Base-by-base conservation (phyloP, 2,888 invertebrate genomes). In the Acrobasis consociella region DNA sequence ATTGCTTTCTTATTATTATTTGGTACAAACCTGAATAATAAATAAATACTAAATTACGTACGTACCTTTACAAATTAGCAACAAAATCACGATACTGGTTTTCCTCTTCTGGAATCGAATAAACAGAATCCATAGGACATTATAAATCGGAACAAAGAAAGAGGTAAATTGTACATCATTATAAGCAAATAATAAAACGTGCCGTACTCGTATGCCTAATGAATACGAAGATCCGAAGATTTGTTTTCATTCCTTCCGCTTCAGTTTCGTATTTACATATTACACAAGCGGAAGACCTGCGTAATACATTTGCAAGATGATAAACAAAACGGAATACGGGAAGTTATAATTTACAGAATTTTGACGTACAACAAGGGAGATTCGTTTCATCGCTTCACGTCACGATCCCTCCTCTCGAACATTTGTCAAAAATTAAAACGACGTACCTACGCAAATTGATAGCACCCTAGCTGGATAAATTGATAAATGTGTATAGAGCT, bases 291-390 rank as follows among this genome's bases (percentile, higher is more conserved):
- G 82, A 85, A 85, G 78, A 74, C 75, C 77, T 81, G 71, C 77
- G 77, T 78, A 81, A 86, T 86, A 86, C 77, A 83, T 87, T 86
- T 84, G 75, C 78, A 78, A 82, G 80, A 86, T 85, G 83, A 88
- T 85, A 85, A 86, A 85, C 83, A 82, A 80, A 83, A 82, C 80
- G 77, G 77, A 74, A 80, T 71, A 76, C 75, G 77, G 81, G 77
- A 82, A 83, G 83, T 83, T 82, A 82, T 86, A 82, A 84, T 85
- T 85, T 80, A 81, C 72, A 74, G 75, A 67, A 74, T 77, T 46
- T 11, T 5, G 46, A 46, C 46, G n/a, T 46, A 49, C 46, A 56
- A 69, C 69, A 69, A 75, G 76, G 75, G 70, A 72, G 72, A 66
- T 65, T 69, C 72, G 72, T 74, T 76, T 78, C 78, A 77, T 72